phyloP scores from a whole-genome alignment of 2,113 vertebrate genomes.

The Microcebus lehilahytsara region DNA sequence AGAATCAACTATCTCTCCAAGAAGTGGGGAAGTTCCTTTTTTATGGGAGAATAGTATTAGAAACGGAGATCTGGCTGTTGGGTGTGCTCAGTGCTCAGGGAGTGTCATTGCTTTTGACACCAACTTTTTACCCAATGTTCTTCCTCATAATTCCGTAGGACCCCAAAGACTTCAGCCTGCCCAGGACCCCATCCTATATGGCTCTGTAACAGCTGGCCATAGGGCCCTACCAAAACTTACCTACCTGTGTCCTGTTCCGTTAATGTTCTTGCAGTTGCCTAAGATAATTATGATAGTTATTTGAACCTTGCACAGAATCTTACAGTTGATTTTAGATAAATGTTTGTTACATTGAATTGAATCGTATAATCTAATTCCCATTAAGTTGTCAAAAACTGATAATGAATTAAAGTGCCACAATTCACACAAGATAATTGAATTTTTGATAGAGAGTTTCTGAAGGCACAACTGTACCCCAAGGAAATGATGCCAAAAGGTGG shows the following conservation, averaged over 20 bases:
- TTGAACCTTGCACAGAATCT: slow-evolving; percentile 17
- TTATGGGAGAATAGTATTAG: not conserved
- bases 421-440: slow-evolving; percentile 29
- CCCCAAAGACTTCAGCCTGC: not conserved
- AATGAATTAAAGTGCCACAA: slow-evolving; percentile 21
- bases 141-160: not conserved
- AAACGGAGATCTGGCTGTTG: not conserved
- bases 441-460: slow-evolving; percentile 46
- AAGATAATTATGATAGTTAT: not conserved
- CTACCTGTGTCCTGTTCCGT: not conserved
- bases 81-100: not conserved
- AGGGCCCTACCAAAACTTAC: not conserved
- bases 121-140: not conserved
- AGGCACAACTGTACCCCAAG: not conserved
- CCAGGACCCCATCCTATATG: rapidly evolving
- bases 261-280: not conserved
- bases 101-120: not conserved
- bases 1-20: not conserved
- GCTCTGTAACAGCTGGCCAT: not conserved
- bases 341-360: slow-evolving; percentile 50
- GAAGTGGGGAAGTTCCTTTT: not conserved
- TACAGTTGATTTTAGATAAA: slow-evolving; percentile 42
- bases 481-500: not conserved
- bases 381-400: slow-evolving; percentile 59
- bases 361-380: slow-evolving; percentile 38